These are phyloP conservation scores for Xyliphius kryptos DNA, from an alignment of 2,113 vertebrate genomes.

Conservation along the genomic window DNA sequence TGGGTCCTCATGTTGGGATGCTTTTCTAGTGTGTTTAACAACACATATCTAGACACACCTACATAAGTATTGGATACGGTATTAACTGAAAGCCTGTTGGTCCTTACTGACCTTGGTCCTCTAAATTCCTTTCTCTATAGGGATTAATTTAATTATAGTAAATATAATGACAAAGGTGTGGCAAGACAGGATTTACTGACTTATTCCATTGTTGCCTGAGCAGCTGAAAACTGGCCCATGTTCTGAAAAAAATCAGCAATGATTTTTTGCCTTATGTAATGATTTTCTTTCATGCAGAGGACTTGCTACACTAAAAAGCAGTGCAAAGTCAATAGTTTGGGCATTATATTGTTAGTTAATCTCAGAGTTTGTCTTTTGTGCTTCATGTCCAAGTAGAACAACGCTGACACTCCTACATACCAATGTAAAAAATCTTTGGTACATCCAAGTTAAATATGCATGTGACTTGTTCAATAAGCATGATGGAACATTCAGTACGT, in stretches of 20 bases:
- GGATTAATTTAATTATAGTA: background rate
- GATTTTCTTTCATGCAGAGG: background rate
- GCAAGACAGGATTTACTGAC: background rate
- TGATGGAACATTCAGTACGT: background rate
- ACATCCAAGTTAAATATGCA: background rate
- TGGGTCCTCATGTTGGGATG: background rate
- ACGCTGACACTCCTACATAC: constrained; percentile 1
- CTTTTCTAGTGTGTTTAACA: background rate
- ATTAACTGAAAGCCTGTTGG: too few species aligned
- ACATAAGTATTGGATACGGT: background rate
- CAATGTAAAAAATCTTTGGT: background rate
- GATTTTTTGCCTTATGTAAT: background rate
- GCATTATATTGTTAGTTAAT: background rate
- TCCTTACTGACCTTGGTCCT: background rate
- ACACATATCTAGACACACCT: background rate
- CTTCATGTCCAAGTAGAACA: background rate
- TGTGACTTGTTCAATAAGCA: background rate
- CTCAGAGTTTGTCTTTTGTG: background rate
- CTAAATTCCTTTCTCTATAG: constrained; percentile 6
- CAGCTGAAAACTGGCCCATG: background rate
- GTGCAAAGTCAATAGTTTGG: background rate
- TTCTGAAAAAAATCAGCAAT: too few species aligned
- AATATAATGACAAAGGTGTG: constrained; percentile 10
- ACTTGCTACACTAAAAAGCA: background rate
- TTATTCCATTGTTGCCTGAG: background rate